Evolutionary conservation across 2,888 invertebrate species (phyloP), one percentile per base, ranked within the genome.

Genomic region (Tetropium fuscum): DNA sequence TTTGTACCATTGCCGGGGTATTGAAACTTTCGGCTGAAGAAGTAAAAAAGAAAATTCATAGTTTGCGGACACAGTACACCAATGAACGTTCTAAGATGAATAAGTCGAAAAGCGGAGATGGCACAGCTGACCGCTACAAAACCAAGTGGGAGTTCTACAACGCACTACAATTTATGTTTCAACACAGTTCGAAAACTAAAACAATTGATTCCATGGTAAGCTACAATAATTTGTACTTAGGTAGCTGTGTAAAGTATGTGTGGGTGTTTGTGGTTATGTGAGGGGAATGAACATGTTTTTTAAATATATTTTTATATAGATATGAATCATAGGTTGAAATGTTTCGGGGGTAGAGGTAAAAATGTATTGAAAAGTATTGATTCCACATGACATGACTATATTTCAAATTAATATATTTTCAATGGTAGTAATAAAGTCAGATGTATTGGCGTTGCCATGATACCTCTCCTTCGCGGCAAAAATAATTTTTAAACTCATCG

Each of bases 51-150:
- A 34, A 34, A 34, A 34, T 34, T 34, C 25, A 22, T 13, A 34
- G 34, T 34, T 34, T 34, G 34, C 34, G 11, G 34, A 34, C 34
- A 34, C 34, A 34, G 13, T 34, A 34, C 13, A 34, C 34, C 34
- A 34, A 34, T 13, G 6, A 34, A 34, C 34, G 11, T 10, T 34
- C 34, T 13, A 34, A 34, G 11, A 34, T 34, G 34, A 34, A 10
- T 7, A 27, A 27, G 34, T 34, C 2, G 34, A 34, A 34, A 34
- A 34, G 34, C 6, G 34, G 34, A 34, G 34, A 34, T 10, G 13
- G 10, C 5, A 13, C 13, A 13, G 10, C 34, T 34, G 4, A 34
- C 13, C 34, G 34, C 11, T 34, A 34, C 34, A 34, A 34, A 34
- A 27, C 27, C 3, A 27, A 27, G n/a, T 27, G 27, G 27, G 27